Evolutionary conservation across 2,888 invertebrate genomes (phyloP).

Genomic region (Acholoe squamosa): DNA sequence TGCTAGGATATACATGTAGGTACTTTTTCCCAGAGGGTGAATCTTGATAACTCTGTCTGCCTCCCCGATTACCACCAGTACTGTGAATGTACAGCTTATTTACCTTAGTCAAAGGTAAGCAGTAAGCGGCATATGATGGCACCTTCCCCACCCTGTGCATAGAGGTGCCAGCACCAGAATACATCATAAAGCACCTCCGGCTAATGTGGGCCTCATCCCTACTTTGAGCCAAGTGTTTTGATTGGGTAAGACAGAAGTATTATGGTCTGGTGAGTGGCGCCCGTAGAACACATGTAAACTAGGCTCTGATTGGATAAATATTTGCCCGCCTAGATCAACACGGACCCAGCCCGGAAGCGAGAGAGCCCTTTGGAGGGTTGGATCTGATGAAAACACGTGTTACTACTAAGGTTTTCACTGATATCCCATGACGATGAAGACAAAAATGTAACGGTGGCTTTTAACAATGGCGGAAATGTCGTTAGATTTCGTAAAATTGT

Average conservation of each 20-base stretch:
- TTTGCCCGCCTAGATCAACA: slow-evolving; percentile 52
- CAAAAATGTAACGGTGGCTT: too few species aligned
- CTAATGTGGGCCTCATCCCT: slow-evolving; percentile 22
- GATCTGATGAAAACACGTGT: background rate
- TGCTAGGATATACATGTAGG: too few species aligned
- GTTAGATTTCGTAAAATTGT: background rate
- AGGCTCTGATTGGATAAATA: slow-evolving; percentile 34
- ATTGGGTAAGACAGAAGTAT: slow-evolving; percentile 50
- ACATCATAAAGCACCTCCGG: background rate
- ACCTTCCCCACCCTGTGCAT: background rate
- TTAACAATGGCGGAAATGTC: background rate
- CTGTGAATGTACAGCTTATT: background rate
- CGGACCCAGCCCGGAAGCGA: slow-evolving; percentile 20
- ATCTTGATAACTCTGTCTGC: too few species aligned
- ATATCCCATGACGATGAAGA: background rate
- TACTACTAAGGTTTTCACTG: background rate
- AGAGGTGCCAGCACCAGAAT: background rate
- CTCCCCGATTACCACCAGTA: too few species aligned
- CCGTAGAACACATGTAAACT: slow-evolving; percentile 51
- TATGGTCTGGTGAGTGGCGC: slow-evolving; percentile 53
- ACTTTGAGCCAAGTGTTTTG: slow-evolving; percentile 42
- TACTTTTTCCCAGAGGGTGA: too few species aligned
- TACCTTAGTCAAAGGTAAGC: background rate
- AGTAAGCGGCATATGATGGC: background rate
- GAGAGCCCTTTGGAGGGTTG: background rate